Evolutionary conservation across 2,113 vertebrate genomes (phyloP).

Genomic region (Pluvialis apricaria): DNA sequence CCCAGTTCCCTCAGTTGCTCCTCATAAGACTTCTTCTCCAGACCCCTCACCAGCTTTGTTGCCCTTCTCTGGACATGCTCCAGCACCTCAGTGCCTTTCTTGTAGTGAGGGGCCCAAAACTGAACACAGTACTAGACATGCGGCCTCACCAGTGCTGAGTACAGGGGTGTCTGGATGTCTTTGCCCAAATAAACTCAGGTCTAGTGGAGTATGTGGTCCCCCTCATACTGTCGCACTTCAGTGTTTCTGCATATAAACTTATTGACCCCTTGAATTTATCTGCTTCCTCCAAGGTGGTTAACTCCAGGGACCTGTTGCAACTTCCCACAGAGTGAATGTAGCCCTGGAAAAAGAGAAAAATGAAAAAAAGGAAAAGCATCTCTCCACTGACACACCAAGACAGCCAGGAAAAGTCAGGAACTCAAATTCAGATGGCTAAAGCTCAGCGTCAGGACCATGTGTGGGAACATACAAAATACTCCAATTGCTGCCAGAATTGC

Average conservation of each 20-base stretch:
- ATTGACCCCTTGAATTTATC: background rate
- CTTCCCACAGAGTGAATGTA: background rate
- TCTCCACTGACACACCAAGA: background rate
- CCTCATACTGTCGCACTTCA: background rate
- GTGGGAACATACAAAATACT: background rate
- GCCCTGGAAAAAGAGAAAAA: background rate
- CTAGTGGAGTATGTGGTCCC: background rate
- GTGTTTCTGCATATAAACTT: background rate
- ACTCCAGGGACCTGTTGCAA: background rate
- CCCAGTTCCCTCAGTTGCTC: too few relatives aligned
- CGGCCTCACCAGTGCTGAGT: background rate
- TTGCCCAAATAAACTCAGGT: background rate
- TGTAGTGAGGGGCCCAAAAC: background rate
- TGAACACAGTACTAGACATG: background rate
- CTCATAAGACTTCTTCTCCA: too few relatives aligned
- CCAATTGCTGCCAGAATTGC: background rate
- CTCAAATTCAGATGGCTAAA: background rate
- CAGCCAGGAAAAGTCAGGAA: background rate
- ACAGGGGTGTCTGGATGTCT: background rate
- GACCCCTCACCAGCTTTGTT: too few relatives aligned
- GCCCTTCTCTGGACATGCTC: background rate
- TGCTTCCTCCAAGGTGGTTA: background rate
- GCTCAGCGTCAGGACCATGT: background rate
- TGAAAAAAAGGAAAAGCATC: background rate
- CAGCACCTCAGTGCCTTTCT: background rate